These are phyloP conservation scores for Plestiodon gilberti DNA, from an alignment of 2,113 vertebrate genomes.

Conservation along the genomic window DNA sequence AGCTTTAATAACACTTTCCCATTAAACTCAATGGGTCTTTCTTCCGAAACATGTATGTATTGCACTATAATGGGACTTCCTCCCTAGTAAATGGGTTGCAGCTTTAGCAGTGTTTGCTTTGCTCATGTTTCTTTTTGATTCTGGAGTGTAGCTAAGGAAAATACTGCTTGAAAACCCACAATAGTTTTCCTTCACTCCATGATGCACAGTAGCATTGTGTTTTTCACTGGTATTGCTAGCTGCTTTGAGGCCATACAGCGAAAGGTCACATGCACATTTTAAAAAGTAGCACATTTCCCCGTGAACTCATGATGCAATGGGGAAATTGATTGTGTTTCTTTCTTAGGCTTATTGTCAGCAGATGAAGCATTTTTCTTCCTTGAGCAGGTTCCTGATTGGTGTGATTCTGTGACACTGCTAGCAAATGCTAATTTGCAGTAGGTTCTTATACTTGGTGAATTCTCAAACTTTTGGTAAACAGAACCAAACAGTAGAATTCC, in stretches of 20 bases:
- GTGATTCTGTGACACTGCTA: background rate
- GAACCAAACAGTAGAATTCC: background rate
- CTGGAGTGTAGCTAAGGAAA: background rate
- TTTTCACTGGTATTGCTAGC: background rate
- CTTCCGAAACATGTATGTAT: too few species aligned
- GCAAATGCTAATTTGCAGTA: background rate
- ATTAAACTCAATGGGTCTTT: too few species aligned
- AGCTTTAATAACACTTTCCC: background rate
- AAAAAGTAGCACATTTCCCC: background rate
- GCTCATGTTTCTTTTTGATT: fast-evolving
- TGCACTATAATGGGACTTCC: too few species aligned
- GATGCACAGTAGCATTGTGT: background rate
- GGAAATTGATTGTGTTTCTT: background rate
- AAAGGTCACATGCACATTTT: too few species aligned
- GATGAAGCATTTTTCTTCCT: background rate
- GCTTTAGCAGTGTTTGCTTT: background rate
- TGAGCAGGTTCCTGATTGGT: background rate
- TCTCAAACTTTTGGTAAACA: fast-evolving
- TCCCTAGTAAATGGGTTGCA: too few species aligned
- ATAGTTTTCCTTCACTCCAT: background rate
- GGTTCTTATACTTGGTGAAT: background rate
- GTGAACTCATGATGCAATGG: background rate
- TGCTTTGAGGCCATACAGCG: too few species aligned
- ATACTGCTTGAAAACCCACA: background rate
- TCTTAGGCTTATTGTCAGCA: background rate